A percentile compares a stretch with the other conserved stretches of the same genome.
phyloP scores from a whole-genome alignment of 2,888 invertebrate species.

The Amiota mariae region DNA sequence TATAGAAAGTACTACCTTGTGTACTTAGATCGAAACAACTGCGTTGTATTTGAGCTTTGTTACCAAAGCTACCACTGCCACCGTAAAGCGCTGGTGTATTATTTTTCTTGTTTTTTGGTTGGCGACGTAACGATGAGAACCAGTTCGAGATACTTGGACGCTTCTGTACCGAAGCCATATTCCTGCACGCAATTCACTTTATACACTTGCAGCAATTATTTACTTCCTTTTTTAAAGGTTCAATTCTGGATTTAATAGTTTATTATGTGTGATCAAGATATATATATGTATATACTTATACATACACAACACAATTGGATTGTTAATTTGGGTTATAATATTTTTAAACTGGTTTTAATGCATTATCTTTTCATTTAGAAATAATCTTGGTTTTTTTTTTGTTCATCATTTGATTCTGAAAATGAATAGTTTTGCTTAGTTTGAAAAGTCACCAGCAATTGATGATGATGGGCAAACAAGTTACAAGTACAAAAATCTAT shows the following conservation, averaged over 20 bases:
- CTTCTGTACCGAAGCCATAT: constrained; percentile 75
- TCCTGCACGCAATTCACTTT: constrained; percentile 13
- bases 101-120: constrained; percentile 71
- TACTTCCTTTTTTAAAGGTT: no score
- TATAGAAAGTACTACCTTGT: constrained; percentile 17
- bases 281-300: no score
- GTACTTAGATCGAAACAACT: constrained; percentile 72
- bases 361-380: not conserved
- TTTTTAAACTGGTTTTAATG: constrained; percentile 1
- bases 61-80: constrained; percentile 59
- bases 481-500: constrained; percentile 26
- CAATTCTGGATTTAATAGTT: no score
- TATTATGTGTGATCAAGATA: no score
- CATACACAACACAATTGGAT: no score
- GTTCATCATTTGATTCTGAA: constrained; percentile 14
- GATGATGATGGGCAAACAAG: not conserved
- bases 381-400: not conserved
- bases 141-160: constrained; percentile 84
- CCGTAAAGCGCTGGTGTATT: constrained; percentile 29
- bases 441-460: not conserved
- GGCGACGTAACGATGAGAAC: constrained; percentile 85
- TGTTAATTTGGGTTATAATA: no score
- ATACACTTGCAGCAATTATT: no score
- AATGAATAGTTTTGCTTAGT: constrained; percentile 17
- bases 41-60: constrained; percentile 69